These are phyloP conservation scores for Zosterops pallidus DNA, from an alignment of 2,113 vertebrate genomes.

Conservation along the genomic window DNA sequence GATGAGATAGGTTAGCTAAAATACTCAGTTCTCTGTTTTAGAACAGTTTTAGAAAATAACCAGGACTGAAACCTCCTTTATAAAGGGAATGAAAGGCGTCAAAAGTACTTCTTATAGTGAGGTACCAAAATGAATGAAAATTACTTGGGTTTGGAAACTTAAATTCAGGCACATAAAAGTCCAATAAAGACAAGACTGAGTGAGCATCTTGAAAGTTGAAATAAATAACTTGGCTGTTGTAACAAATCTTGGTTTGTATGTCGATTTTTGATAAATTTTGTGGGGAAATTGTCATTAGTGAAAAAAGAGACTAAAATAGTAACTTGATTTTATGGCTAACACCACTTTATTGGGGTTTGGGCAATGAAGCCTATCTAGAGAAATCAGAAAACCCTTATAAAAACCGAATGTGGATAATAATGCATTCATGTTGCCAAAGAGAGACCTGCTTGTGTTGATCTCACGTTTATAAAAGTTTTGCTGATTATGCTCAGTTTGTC, in stretches of 20 bases:
- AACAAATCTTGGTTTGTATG: neutral
- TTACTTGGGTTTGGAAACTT: neutral
- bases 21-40: neutral
- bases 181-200: neutral
- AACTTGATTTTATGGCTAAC: neutral
- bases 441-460: neutral
- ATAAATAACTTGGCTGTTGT: neutral
- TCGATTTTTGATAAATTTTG: neutral
- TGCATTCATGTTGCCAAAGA: neutral
- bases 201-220: neutral
- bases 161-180: neutral
- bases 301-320: neutral
- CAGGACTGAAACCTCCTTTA: neutral
- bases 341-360: neutral
- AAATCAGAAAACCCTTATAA: fast-evolving
- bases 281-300: neutral
- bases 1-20: neutral
- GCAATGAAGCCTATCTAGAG: neutral
- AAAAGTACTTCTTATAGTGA: neutral
- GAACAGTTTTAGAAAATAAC: neutral
- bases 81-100: neutral
- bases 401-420: neutral
- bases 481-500: neutral
- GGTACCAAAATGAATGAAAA: neutral
- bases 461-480: neutral